Evolutionary conservation across 2,888 invertebrate genomes (phyloP), one percentile per base, ranked within the genome.

Genomic region (Ophion ventricosus): DNA sequence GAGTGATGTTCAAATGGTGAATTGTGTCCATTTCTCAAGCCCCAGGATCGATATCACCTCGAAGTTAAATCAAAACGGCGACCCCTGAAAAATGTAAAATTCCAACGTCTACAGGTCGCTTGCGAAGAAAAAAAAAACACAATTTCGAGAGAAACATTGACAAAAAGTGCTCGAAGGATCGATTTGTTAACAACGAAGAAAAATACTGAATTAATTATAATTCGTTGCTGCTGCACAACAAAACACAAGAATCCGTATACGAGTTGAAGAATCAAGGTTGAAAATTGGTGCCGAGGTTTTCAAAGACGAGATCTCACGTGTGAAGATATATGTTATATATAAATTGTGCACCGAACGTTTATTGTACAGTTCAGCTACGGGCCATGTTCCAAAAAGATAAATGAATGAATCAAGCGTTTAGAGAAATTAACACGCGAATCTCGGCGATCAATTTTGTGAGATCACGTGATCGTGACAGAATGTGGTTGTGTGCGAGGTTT

Each of bases 231-330:
- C n/a, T 25, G 20, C 3, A 67, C 7, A 49, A n/a, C 7, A 17
- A 57, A n/a, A n/a, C n/a, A 25, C 40, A 61, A 70, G 25, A 75
- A 75, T 56, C 17, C 26, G 57, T 61, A 67, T 35, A 70, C 25
- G 74, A 77, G 64, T 40, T 76, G 77, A 70, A 40, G 67, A 80
- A 86, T 79, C 43, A 69, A 84, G 84, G 80, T 72, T 82, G 80
- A 76, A 83, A 82, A 86, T 87, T 81, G 83, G 84, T 85, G 87
- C 83, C 87, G 87, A 87, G 87, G 87, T 84, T 87, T 81, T 40
- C 67, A 64, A 67, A 57, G 56, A 43, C 67, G 61, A 67, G 26
- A 61, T 54, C 54, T 75, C 75, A 59, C 79, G 79, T 66, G 63
- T 1, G 69, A 56, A 29, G n/a, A 29, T 78, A 20, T 67, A 49